Evolutionary conservation across 2,113 vertebrate genomes (phyloP), one percentile per base, ranked within the genome.

Genomic region (Lanius ludovicianus): DNA sequence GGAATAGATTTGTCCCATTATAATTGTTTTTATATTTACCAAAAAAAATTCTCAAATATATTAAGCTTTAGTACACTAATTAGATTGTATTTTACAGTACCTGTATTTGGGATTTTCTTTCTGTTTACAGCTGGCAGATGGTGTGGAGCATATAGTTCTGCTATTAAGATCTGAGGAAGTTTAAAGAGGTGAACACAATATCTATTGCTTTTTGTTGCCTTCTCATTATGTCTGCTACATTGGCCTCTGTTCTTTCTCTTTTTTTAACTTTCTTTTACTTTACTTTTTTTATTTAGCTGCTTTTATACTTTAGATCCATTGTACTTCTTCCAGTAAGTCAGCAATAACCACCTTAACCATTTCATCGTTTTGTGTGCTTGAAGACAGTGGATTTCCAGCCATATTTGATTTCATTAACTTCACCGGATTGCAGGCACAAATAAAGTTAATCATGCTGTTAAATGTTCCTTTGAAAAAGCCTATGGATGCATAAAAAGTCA

Each of bases 1-100:
- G 75, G 89, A 95, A 96, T 93, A 83, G 82, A 92, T 96, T 97
- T 93, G 95, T 93, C 97, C 95, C 86, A 79, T 89, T 95, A 84
- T 92, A 97, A 97, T 96, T 97, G 95, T 95, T 98, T 97, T 97
- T 93, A 96, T 97, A 97, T 96, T 98, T 97, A 96, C 88, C 11
- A 97, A 95, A 96, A 82, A 82, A 89, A 71, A 89, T 5, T 24
- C 86, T 85, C 92, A 94, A 84, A 96, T 97, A 97, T 95, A 96
- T 97, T 96, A 97, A 96, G 93, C 93, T 88, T 97, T 96, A 93
- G 89, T 85, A 65, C 56, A 86, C 92, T 97, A 95, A 98, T 97
- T 96, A 96, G 80, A 82, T 62, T 92, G 94, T 84, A 83, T 56
- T 69, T 97, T 96, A 62, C 15, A 35, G 79, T 93, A 97, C 97